Evolutionary conservation across 2,113 vertebrate species (phyloP), one percentile per base, ranked within the genome.

Genomic region (Osmerus eperlanus): DNA sequence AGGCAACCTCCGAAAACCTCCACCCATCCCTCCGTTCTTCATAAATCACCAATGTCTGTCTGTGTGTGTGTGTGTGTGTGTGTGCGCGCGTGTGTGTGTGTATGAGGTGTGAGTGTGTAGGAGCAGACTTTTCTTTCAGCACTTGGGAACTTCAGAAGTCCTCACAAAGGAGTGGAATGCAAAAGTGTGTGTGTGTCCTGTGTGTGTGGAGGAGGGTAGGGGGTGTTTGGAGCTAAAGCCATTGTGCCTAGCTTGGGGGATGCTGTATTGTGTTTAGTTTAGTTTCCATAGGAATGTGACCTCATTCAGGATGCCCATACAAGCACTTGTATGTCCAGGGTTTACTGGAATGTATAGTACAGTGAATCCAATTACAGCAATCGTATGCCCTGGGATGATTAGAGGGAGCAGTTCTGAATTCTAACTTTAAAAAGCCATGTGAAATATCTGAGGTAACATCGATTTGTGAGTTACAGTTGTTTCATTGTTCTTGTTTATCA

Each of bases 221-320:
- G 51, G 68, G n/a, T 15, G 55, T 51, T 14, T 13, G 69, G 41
- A 23, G 12, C 25, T 47, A 3, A 3, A 16, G n/a, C 36, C 9
- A 7, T 51, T 70, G 21, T 32, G n/a, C 51, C 25, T 29, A 66
- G 65, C 36, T 11, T 14, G 19, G 23, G 56, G n/a, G 19, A 51
- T 76, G 8, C 55, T 11, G 52, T 69, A 70, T 61, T 53, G 66
- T 77, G 41, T 47, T 47, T 47, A 47, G 41, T 47, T 11, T 47
- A 47, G 41, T 47, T 61, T 72, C 73, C 32, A 36, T 70, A 54
- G 75, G 73, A 74, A 74, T 81, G 59, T 62, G 65, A 29, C 47
- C 54, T 58, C 53, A 23, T 71, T 58, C 55, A 65, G n/a, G n/a
- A 47, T 51, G 4, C 36, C 41, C 36, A 51, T 41, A 65, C 32